Base-by-base conservation (phyloP, 2,888 invertebrate species). In the Allygus modestus region DNA sequence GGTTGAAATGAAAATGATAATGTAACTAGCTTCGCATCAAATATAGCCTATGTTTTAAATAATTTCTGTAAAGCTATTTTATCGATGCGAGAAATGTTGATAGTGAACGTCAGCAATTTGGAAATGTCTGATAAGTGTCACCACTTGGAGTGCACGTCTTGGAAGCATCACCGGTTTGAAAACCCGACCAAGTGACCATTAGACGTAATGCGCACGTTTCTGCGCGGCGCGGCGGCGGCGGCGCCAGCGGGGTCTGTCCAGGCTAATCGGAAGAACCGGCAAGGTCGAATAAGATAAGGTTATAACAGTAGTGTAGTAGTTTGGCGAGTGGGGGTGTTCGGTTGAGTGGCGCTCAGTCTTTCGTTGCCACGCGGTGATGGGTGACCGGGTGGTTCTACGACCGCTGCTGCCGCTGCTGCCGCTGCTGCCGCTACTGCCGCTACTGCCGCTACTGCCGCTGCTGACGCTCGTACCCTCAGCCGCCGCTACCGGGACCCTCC, bases 311-410 rank as follows among this genome's bases (percentile, higher is more conserved):
- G 7, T n/a, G 4, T 23, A 23, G 58, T 58, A 23, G 58, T 23
- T 51, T n/a, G 12, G 58, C 58, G 23, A 58, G 58, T 58, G 58
- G 58, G 58, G 58, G 58, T 58, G 58, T 58, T 58, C 58, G 58
- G 23, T 58, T 58, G 58, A 58, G 23, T 58, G 58, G 58, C 23
- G 58, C 58, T 58, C 23, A 58, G 58, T 58, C 58, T 58, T 23
- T 58, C 58, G 58, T 23, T 20, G 20, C 2, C 58, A 23, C 23
- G 58, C 58, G 58, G 58, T 58, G 58, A 58, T 58, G 58, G 58
- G 58, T 58, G 58, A 58, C 58, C 58, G 58, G 23, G 58, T 58
- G 58, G 20, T 58, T 23, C 58, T 58, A 12, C 23, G 20, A 58
- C 58, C 12, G 58, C 58, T 58, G 58, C 5, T 4, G 58, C 58